phyloP scores from a whole-genome alignment of 1,140 invertebrate species.

The Bombus sibiricus region DNA sequence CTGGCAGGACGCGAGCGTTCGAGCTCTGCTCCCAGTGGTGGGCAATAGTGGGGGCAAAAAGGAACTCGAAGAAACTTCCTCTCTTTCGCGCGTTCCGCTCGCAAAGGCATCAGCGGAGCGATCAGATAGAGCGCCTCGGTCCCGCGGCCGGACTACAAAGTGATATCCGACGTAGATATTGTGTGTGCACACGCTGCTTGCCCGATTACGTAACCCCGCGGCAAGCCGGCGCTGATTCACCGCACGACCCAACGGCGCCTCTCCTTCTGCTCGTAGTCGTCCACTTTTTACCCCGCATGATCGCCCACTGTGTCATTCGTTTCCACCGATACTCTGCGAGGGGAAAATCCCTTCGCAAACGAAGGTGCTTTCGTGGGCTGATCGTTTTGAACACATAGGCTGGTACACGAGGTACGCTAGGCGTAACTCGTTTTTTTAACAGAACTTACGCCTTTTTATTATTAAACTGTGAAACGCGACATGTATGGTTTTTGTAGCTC shows the following conservation, averaged over 20 bases:
- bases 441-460: no score
- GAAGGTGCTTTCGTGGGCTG: no score
- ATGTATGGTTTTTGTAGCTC: no score
- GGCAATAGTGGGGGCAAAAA: conserved; percentile 39
- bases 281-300: not conserved
- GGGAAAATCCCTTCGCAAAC: no score
- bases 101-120: conserved; percentile 71
- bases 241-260: conserved; percentile 30
- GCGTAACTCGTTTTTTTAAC: no score
- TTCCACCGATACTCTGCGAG: not conserved
- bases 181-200: conserved; percentile 64
- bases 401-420: no score
- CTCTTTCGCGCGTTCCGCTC: conserved; percentile 63
- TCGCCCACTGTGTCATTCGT: conserved; percentile 2
- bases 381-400: no score
- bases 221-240: conserved; percentile 65
- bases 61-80: conserved; percentile 57
- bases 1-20: no score
- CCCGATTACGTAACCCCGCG: conserved; percentile 73
- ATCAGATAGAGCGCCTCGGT: conserved; percentile 72
- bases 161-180: conserved; percentile 77
- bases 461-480: no score
- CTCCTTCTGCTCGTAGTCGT: not conserved
- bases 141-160: conserved; percentile 76
- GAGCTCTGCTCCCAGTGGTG: no score